Evolutionary conservation across 2,797 vertebrate species (phyloP).

Genomic region (Sebastes nivosus): DNA sequence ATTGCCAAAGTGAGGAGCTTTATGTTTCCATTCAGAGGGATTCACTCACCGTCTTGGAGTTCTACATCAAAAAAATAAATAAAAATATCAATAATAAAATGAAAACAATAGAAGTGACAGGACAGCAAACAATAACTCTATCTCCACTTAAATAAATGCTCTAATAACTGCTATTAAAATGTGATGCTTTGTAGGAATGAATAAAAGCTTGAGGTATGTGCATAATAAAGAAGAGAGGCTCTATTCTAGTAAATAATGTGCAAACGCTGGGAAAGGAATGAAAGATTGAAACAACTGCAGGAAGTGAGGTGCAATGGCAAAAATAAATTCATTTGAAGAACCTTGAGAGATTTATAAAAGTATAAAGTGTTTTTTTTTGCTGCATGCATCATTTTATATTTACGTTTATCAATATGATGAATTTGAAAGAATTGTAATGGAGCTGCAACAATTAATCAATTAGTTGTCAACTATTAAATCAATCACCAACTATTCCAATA

Average conservation of each 20-base stretch:
- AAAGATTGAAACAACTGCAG: conserved; percentile 9
- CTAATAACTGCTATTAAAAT: conserved; percentile 25
- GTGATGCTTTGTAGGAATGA: conserved; percentile 18
- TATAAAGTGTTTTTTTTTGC: not conserved
- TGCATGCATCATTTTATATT: conserved; percentile 75
- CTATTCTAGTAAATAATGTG: conserved; percentile 28
- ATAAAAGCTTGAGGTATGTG: conserved; percentile 26
- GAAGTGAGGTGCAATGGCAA: conserved; percentile 32
- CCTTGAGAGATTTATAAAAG: conserved; percentile 10
- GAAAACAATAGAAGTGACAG: conserved; percentile 69
- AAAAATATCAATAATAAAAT: conserved; percentile 44
- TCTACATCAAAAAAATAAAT: conserved; percentile 79
- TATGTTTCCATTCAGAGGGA: conserved; percentile 70
- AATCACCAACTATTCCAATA: too few species aligned
- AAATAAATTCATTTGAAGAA: conserved; percentile 28
- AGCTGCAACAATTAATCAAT: too few species aligned
- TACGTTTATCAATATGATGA: conserved; percentile 61
- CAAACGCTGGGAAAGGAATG: conserved; percentile 46
- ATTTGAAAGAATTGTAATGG: not conserved
- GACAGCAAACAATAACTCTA: conserved; percentile 73
- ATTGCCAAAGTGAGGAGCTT: conserved; percentile 74
- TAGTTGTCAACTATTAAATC: too few species aligned
- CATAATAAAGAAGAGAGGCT: conserved; percentile 22
- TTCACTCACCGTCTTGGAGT: conserved; percentile 86
- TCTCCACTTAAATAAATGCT: conserved; percentile 40